These are phyloP conservation scores for Lepidocolaptes lacrymiger DNA, from an alignment of 2,797 vertebrate species.

Conservation along the genomic window DNA sequence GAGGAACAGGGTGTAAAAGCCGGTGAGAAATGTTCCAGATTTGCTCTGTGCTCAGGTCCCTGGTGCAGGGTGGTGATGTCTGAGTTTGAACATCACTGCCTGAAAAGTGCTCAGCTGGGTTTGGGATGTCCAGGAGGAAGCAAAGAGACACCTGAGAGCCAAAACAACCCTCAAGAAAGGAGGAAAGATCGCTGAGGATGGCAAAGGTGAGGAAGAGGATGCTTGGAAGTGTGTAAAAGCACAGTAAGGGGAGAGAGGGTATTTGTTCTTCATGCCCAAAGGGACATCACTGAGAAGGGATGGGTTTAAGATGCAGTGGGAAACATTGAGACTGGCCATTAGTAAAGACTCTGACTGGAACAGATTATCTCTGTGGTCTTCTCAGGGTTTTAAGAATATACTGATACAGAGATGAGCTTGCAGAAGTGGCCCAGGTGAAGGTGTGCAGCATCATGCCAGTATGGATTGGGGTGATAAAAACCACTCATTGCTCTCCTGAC, in stretches of 20 bases:
- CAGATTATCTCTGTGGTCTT: neutral
- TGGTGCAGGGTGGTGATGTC: accelerated
- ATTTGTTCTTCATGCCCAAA: neutral
- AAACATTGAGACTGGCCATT: neutral
- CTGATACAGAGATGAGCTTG: neutral
- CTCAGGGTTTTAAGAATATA: neutral
- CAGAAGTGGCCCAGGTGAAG: neutral
- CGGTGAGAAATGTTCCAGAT: neutral
- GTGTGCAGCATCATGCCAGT: accelerated
- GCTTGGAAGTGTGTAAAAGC: neutral
- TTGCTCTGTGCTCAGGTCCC: accelerated
- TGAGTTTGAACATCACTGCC: accelerated
- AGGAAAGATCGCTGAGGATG: neutral
- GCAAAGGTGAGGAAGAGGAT: neutral
- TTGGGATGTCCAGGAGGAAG: neutral
- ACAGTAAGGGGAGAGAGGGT: accelerated
- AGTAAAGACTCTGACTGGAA: neutral
- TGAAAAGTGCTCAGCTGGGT: accelerated
- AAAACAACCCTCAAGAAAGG: neutral
- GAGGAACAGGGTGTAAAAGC: neutral
- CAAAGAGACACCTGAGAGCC: neutral
- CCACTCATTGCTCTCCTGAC: accelerated
- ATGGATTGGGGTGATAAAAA: neutral
- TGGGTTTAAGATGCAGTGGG: neutral
- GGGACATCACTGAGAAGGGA: neutral